These are phyloP conservation scores for Morone chrysops DNA, from an alignment of 2,113 vertebrate genomes.

Conservation along the genomic window DNA sequence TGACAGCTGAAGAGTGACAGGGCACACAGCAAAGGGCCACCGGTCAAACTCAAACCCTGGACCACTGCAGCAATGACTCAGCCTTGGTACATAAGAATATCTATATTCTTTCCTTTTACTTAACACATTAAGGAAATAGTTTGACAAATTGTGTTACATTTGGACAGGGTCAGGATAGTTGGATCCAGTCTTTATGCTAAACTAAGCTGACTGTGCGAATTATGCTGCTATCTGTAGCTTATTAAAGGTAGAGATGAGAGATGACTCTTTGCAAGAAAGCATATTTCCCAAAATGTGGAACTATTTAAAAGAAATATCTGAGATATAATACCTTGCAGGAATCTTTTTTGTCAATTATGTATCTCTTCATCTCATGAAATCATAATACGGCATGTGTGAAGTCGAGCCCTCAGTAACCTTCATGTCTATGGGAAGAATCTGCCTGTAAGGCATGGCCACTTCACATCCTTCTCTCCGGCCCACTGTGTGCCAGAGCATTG, in stretches of 20 bases:
- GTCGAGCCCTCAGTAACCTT: constrained; percentile 24
- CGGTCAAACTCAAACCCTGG: too few relatives aligned
- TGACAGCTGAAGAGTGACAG: too few relatives aligned
- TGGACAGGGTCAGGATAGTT: not conserved
- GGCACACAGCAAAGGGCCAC: too few relatives aligned
- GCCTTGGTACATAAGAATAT: too few relatives aligned
- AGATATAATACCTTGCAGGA: not conserved
- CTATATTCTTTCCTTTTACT: too few relatives aligned
- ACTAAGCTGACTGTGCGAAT: not conserved
- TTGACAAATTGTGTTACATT: not conserved
- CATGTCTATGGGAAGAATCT: constrained; percentile 41
- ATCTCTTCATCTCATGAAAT: constrained; percentile 16
- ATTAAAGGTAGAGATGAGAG: not conserved
- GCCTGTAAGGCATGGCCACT: constrained; percentile 56
- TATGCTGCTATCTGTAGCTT: not conserved
- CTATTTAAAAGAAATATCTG: not conserved
- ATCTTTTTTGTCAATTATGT: constrained; percentile 3
- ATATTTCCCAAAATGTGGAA: not conserved
- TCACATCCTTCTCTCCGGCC: constrained; percentile 56
- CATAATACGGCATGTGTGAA: not conserved
- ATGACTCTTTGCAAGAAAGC: not conserved
- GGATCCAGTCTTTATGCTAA: not conserved
- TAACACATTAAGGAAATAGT: not conserved
- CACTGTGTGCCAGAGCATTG: constrained; percentile 66
- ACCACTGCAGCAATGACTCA: too few relatives aligned